Evolutionary conservation across 23 tunicate genomes (phyloP).

Genomic region (Trididemnum clinides): DNA sequence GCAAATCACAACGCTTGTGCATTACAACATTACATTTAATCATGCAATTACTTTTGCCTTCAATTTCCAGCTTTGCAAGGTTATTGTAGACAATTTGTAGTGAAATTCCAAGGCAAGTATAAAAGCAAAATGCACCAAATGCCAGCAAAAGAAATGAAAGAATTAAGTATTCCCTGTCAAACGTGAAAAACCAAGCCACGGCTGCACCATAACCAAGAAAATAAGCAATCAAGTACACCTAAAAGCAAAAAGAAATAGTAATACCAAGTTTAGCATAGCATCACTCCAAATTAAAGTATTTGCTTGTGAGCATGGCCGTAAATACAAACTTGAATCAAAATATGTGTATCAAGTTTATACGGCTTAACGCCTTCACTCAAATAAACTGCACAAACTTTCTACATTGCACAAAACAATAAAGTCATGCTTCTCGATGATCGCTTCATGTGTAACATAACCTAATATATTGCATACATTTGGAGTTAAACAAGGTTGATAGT

Average conservation of each 20-base stretch:
- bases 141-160: background rate
- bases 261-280: too few relatives aligned
- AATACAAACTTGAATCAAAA: background rate
- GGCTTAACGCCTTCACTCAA: background rate
- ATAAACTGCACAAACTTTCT: background rate
- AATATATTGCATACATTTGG: slow-evolving; percentile 13
- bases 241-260: background rate
- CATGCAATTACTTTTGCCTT: background rate
- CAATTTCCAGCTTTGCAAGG: background rate
- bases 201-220: background rate
- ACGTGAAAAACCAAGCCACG: background rate
- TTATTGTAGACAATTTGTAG: background rate
- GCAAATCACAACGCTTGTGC: too few relatives aligned
- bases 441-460: too few relatives aligned
- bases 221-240: background rate
- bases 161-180: background rate
- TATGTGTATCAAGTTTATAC: background rate
- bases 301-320: too few relatives aligned
- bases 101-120: background rate
- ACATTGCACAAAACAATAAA: too few relatives aligned
- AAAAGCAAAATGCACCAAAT: background rate
- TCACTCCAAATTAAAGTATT: too few relatives aligned
- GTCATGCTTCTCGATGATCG: too few relatives aligned
- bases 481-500: slow-evolving; percentile 4
- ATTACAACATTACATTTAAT: too few relatives aligned